These are phyloP conservation scores for Pharmacophagus antenor DNA, from an alignment of 2,888 invertebrate genomes.

Conservation along the genomic window DNA sequence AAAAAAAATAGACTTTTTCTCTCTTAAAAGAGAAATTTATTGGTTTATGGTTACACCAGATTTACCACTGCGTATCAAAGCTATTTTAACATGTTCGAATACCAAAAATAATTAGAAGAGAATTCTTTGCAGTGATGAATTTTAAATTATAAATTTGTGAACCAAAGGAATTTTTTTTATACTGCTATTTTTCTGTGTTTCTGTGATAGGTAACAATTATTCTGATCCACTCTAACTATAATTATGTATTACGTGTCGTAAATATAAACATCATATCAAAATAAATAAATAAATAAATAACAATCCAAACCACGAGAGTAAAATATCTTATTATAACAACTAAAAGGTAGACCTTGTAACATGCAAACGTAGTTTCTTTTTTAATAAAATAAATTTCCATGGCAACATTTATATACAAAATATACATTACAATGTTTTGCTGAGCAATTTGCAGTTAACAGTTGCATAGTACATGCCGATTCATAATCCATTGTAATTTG, in stretches of 20 bases:
- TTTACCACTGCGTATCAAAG: not conserved
- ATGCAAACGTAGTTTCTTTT: conserved; percentile 8
- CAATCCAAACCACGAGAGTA: not conserved
- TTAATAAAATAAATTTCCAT: not conserved
- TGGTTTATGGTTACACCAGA: not conserved
- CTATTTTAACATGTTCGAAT: not conserved
- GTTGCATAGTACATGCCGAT: conserved; percentile 32
- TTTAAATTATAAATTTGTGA: no score
- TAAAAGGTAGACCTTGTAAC: not conserved
- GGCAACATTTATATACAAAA: conserved; percentile 1
- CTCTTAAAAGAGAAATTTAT: conserved; percentile 21
- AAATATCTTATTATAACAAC: not conserved
- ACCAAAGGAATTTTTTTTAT: no score
- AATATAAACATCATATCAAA: not conserved
- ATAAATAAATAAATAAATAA: not conserved
- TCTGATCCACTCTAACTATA: no score
- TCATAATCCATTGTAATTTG: conserved; percentile 26
- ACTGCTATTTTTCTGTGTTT: no score
- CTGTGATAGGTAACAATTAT: no score
- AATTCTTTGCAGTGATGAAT: no score
- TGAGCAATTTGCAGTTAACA: conserved; percentile 23
- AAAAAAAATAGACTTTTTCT: conserved; percentile 21
- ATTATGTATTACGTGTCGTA: not conserved
- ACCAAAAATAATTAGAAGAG: no score
- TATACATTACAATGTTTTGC: not conserved